phyloP scores from a whole-genome alignment of 37 sponge, comb jelly and placozoan species.

The Axinella damicornis region DNA sequence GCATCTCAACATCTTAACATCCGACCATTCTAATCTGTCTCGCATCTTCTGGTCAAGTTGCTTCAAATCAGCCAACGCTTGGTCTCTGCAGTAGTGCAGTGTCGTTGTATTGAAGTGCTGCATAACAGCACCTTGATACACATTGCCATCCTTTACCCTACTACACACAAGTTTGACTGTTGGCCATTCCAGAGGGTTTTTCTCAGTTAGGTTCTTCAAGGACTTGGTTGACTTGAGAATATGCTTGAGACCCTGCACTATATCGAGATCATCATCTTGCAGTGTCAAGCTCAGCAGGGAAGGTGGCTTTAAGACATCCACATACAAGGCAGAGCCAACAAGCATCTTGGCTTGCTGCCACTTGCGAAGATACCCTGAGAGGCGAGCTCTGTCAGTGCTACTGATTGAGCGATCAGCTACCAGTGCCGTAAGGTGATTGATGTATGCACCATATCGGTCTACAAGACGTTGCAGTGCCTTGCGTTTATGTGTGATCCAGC shows the following conservation, averaged over 20 bases:
- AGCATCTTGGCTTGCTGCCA: constrained; percentile 47
- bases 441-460: constrained; percentile 60
- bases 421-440: constrained; percentile 30
- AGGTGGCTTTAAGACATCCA: constrained; percentile 39
- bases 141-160: not conserved
- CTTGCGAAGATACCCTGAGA: constrained; percentile 58
- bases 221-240: constrained; percentile 20
- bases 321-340: constrained; percentile 59
- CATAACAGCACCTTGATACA: constrained; percentile 36
- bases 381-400: constrained; percentile 20
- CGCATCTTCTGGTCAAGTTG: constrained; percentile 24
- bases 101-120: not conserved
- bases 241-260: constrained; percentile 27
- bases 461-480: constrained; percentile 51
- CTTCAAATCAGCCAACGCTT: constrained; percentile 33
- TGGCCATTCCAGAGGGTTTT: constrained; percentile 31
- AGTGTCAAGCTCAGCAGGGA: constrained; percentile 34
- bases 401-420: constrained; percentile 26
- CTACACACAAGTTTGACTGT: constrained; percentile 31
- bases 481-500: constrained; percentile 63
- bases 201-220: constrained; percentile 13
- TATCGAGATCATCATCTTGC: constrained; percentile 54
- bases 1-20: constrained; percentile 27
- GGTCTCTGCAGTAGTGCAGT: constrained; percentile 8
- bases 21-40: constrained; percentile 14